phyloP scores from a whole-genome alignment of 92 coral and sea anemone genomes.

The Bergia puertoricense region DNA sequence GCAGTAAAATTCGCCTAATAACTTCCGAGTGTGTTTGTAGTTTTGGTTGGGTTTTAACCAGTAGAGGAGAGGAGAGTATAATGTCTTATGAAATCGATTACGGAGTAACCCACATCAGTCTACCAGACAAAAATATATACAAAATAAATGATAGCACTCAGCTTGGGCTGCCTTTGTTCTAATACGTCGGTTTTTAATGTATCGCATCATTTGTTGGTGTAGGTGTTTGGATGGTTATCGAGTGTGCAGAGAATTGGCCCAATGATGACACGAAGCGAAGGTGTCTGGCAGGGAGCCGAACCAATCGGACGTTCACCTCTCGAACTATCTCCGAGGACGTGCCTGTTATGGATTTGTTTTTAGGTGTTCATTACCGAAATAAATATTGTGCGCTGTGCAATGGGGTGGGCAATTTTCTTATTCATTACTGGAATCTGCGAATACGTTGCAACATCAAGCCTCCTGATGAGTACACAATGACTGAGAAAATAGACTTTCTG shows the following conservation, averaged over 20 bases:
- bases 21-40: too few relatives aligned
- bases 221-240: slow-evolving; percentile 64
- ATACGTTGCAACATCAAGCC: slow-evolving; percentile 68
- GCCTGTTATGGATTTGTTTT: slow-evolving; percentile 39
- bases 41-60: too few relatives aligned
- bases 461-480: slow-evolving; percentile 40
- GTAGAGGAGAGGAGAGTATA: too few relatives aligned
- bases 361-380: slow-evolving; percentile 58
- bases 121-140: too few relatives aligned
- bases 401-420: neutral
- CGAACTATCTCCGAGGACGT: slow-evolving; percentile 52
- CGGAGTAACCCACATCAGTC: too few relatives aligned
- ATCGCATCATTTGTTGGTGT: neutral
- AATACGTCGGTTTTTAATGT: too few relatives aligned
- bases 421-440: slow-evolving; percentile 42
- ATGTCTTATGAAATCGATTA: too few relatives aligned
- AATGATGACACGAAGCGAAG: slow-evolving; percentile 24
- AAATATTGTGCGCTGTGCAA: slow-evolving; percentile 65
- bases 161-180: too few relatives aligned
- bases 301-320: slow-evolving; percentile 24
- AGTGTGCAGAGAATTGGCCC: slow-evolving; percentile 47
- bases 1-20: too few relatives aligned
- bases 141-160: too few relatives aligned
- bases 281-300: slow-evolving; percentile 35
- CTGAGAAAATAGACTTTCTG: slow-evolving; percentile 57